A percentile compares a stretch with the other conserved stretches of the same genome.
Evolutionary conservation across 2,888 invertebrate genomes (phyloP).

Genomic region (Cepaea hortensis): DNA sequence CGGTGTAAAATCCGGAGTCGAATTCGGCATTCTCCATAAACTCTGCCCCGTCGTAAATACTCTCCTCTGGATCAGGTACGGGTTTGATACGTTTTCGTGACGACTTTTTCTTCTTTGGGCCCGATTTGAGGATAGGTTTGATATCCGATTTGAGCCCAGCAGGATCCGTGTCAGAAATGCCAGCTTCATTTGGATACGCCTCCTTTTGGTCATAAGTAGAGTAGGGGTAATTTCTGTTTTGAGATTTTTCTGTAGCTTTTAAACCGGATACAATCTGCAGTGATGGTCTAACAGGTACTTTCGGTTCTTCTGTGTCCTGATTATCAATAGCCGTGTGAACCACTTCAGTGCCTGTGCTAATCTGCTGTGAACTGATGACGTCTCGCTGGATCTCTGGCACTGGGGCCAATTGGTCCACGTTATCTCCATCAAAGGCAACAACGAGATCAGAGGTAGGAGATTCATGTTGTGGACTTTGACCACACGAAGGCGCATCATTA

Average conservation of each 20-base stretch:
- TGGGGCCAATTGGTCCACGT: conserved; percentile 12
- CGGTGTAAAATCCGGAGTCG: conserved; percentile 39
- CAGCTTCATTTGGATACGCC: not conserved
- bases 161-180: conserved; percentile 6
- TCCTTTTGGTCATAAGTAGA: conserved; percentile 8
- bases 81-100: not conserved
- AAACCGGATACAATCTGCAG: not conserved
- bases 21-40: conserved; percentile 33
- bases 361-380: not conserved
- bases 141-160: not conserved
- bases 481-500: no score
- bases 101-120: conserved; percentile 6
- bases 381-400: not conserved
- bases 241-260: not conserved
- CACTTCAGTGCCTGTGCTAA: not conserved
- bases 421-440: not conserved
- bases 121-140: not conserved
- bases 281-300: not conserved
- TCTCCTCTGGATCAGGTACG: not conserved
- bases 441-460: no score
- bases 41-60: conserved; percentile 32
- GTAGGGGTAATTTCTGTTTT: not conserved
- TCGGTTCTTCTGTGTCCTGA: not conserved
- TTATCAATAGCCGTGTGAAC: not conserved
- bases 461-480: no score